A percentile compares a stretch with the other conserved stretches of the same genome.
phyloP scores from a whole-genome alignment of 1,140 invertebrate species.

The Scaptomyza graminum region DNA sequence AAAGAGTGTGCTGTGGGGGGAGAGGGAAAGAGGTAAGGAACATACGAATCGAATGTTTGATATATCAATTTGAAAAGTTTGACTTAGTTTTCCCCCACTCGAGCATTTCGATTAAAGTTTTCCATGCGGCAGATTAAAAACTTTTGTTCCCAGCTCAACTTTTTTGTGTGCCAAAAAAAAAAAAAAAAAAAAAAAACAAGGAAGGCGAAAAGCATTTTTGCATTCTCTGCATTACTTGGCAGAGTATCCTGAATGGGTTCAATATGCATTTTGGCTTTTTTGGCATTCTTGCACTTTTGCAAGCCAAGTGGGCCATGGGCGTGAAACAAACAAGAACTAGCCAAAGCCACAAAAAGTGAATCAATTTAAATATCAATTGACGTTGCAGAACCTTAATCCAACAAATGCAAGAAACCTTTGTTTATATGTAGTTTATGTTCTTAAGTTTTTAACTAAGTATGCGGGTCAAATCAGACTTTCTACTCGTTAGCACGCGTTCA shows the following conservation, averaged over 20 bases:
- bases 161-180: slow-evolving; percentile 40
- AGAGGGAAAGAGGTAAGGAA: not conserved
- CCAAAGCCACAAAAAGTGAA: slow-evolving; percentile 16
- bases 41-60: slow-evolving; percentile 55
- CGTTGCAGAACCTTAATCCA: not conserved
- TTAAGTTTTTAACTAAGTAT: too few species aligned
- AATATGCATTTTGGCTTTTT: slow-evolving; percentile 27
- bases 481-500: not conserved
- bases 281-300: slow-evolving; percentile 15
- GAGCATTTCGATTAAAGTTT: slow-evolving; percentile 56
- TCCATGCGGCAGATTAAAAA: slow-evolving; percentile 57
- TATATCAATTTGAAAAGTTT: slow-evolving; percentile 63
- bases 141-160: slow-evolving; percentile 45
- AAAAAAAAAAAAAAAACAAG: not conserved
- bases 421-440: too few species aligned
- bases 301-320: slow-evolving; percentile 45
- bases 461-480: not conserved
- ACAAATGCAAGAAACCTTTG: too few species aligned
- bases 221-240: slow-evolving; percentile 44
- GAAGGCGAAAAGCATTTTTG: slow-evolving; percentile 16
- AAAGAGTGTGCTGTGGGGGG: not conserved
- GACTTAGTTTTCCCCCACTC: slow-evolving; percentile 47
- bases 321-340: slow-evolving; percentile 15
- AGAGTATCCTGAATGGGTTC: slow-evolving; percentile 15
- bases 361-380: slow-evolving; percentile 28